Evolutionary conservation across 2,113 vertebrate genomes (phyloP), one percentile per base, ranked within the genome.

Genomic region (Myotis brandtii): DNA sequence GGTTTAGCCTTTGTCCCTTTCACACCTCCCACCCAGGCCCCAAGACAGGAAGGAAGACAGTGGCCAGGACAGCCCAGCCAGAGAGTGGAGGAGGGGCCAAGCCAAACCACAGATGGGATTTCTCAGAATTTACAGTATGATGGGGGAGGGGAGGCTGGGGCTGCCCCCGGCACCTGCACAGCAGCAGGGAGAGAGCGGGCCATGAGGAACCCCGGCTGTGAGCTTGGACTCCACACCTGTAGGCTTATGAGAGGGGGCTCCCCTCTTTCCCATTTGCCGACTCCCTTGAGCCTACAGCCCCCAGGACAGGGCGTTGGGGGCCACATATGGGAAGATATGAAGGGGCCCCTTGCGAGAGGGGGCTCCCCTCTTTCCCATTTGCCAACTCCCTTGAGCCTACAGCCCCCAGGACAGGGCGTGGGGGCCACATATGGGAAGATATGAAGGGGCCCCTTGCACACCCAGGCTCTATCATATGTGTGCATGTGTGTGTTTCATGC

Each of bases 111-210:
- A 32, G 52, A 67, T 50, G 77, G 54, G 80, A 43, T 82, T 96
- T 96, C 95, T 94, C 75, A 94, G 96, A 96, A 97, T 86, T 93
- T 89, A 93, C 82, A 93, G 91, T 96, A 89, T 2, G 50, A 6
- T 32, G 34, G 32, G 48, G 62, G 56, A 83, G 80, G 80, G 80
- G 59, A 43, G 37, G 80, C 56, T 8, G 54, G 62, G 37, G 37
- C 37, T 64, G 27, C 34, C 56, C 34, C 56, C 0, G 20, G 56
- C 12, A 6, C 14, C 16, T 83, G 37, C 56, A 17, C 80, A 46
- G 37, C 37, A 64, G 40, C 37, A 46, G 80, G 25, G 56, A 43
- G 37, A 32, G 34, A 34, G 34, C 2, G 25, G 52, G 34, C 21
- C 9, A 30, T 59, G n/a, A 27, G 34, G 54, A 14, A 43, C 54